Base-by-base conservation (phyloP, 2,113 vertebrate species). In the Bufo bufo region DNA sequence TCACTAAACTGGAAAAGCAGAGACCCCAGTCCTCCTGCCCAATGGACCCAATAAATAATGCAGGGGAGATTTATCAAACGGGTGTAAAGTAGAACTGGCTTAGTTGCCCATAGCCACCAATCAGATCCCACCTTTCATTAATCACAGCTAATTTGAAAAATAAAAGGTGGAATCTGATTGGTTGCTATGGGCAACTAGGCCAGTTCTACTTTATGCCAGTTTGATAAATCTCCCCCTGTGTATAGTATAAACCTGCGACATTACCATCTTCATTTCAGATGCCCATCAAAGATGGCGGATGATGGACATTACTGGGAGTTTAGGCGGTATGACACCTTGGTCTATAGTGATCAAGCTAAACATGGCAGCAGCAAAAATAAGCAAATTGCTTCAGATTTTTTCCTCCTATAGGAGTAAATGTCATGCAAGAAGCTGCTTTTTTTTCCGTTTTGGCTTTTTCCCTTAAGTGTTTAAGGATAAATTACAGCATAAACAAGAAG, bases 381-480 rank as follows among this genome's bases (percentile, higher is more conserved):
- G 12, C 63, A 54, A 33, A 84, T 14, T 14, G 59, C 52, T 19
- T 75, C 10, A 17, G 33, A 33, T 33, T 47, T 19, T 16, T 49
- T 43, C 3, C 77, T 58, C 13, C 14, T 58, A 9, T 58, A 23
- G 49, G 10, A 23, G 50, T 33, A 56, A 45, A 12, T 83, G 82
- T 50, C 20, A 69, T 23, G 52, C 47, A 69, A 52, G 82, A 47
- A 23, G 20, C 6, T 16, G 63, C 19, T 83, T 63, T 63, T 61
- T 83, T 50, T 74, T 7, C 9, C 9, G 50, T 75, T 71, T 33
- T 65, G 54, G n/a, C 59, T 81, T 81, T 58, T 23, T 14, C 58
- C 79, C 43, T 17, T 66, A 65, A 65, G 79, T 61, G 13, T 83
- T 84, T 83, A 69, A 69, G 47, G 61, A 49, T 66, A 50, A 66